phyloP scores from a whole-genome alignment of 2,888 invertebrate genomes.

The Endomychus coccineus region DNA sequence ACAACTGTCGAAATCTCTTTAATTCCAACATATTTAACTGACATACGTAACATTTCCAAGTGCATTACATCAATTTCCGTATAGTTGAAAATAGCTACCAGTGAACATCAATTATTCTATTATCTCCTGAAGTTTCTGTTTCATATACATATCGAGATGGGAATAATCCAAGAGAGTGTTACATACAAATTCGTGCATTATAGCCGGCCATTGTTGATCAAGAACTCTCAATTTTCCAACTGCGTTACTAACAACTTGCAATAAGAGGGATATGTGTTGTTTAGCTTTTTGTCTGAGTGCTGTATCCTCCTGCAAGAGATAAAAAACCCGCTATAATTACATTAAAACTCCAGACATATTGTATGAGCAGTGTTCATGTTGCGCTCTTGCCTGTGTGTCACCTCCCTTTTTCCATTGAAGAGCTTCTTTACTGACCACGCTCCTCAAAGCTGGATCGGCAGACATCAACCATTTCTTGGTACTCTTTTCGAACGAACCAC shows the following conservation, averaged over 20 bases:
- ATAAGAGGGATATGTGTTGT: slow-evolving; percentile 59
- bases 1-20: no score
- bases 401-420: slow-evolving; percentile 68
- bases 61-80: no score
- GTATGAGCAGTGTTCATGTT: no score
- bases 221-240: slow-evolving; percentile 68
- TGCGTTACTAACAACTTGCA: slow-evolving; percentile 68
- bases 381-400: slow-evolving; percentile 42
- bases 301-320: slow-evolving; percentile 57
- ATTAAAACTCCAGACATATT: background rate
- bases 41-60: no score
- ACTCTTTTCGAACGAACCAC: slow-evolving; percentile 34
- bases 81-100: no score
- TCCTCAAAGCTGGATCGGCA: slow-evolving; percentile 68
- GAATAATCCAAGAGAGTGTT: slow-evolving; percentile 73
- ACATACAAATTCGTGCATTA: slow-evolving; percentile 69
- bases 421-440: slow-evolving; percentile 81
- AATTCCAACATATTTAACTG: no score
- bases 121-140: slow-evolving; percentile 54
- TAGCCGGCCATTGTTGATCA: slow-evolving; percentile 69
- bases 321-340: background rate
- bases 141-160: slow-evolving; percentile 74
- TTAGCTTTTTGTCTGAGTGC: slow-evolving; percentile 68
- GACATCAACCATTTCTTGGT: slow-evolving; percentile 66
- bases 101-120: slow-evolving; percentile 34